Conservation (phyloP, 2,888 invertebrate species). For the Euplexia lucipara region DNA sequence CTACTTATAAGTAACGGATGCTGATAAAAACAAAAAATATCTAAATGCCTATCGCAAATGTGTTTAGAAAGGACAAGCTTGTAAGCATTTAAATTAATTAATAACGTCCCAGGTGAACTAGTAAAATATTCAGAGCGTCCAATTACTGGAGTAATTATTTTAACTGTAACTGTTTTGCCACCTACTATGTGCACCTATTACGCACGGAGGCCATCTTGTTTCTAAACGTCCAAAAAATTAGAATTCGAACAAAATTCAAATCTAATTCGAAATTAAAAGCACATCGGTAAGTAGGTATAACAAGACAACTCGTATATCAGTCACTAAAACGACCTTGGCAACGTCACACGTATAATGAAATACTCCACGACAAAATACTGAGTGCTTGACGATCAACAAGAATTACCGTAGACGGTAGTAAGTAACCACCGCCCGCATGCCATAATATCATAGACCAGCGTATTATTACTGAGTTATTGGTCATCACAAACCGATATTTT, state of each 20-base stretch:
- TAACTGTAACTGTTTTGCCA: neutral
- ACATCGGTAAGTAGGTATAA: slow-evolving; percentile 3
- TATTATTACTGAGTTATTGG: slow-evolving; percentile 73
- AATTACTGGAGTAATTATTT: neutral
- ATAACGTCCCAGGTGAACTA: slow-evolving; percentile 9
- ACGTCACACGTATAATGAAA: slow-evolving; percentile 48
- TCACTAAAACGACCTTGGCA: slow-evolving; percentile 54
- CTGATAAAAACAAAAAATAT: neutral
- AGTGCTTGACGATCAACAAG: slow-evolving; percentile 53
- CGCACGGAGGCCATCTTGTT: neutral
- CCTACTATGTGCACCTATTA: neutral
- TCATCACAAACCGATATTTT: slow-evolving; percentile 76
- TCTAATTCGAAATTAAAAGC: neutral
- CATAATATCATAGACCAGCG: slow-evolving; percentile 61
- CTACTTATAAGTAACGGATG: neutral
- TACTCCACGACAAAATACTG: slow-evolving; percentile 45
- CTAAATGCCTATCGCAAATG: too few species aligned
- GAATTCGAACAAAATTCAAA: neutral
- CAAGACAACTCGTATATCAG: slow-evolving; percentile 39
- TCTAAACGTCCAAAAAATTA: neutral
- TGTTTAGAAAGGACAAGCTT: too few species aligned
- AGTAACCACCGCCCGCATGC: slow-evolving; percentile 63
- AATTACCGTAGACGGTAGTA: slow-evolving; percentile 68
- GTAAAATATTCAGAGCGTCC: neutral
- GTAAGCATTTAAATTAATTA: too few species aligned